Evolutionary conservation across 2,797 vertebrate genomes (phyloP), one percentile per base, ranked within the genome.

Genomic region (Myotis pilosus): DNA sequence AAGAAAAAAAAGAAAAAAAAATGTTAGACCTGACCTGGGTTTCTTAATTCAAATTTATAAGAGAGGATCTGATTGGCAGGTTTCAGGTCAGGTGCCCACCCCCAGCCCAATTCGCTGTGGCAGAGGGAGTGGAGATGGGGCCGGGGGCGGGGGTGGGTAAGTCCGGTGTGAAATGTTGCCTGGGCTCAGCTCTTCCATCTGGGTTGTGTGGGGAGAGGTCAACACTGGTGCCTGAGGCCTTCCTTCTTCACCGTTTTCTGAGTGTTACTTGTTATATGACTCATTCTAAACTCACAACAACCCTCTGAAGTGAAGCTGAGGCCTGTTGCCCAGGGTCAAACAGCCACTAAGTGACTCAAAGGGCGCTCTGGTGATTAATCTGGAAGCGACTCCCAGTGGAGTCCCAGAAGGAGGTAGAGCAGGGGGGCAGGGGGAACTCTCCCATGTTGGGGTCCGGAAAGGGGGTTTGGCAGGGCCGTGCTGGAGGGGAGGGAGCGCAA

Each of bases 1-100:
- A 36, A 36, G 36, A 36, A 36, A 36, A 36, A 36, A 3, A 36
- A 36, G 3, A 36, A 3, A 36, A 36, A 36, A 36, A 36, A 36
- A 36, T 71, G 36, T 83, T n/a, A 53, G 25, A 38, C 6, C 30
- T 76, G 64, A 82, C 22, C 6, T 47, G 66, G 53, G 36, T 75
- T 84, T 84, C 44, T 79, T 51, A n/a, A 68, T 64, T 92, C 44
- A 60, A 8, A 87, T 69, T 74, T 93, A 16, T 47, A 68, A 75
- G 68, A 55, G 71, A 83, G 81, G 72, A 68, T 2, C 44, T 25
- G 64, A 88, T 55, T 95, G 95, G 82, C 33, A 1, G 19, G 11
- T 76, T 6, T 57, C 49, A 49, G 33, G 30, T 92, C 51, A 51
- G 17, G 44, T 66, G 72, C 41, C 64, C 19, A 1, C 3, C 9